Percentiles rank a stretch among this genome's conserved stretches.
phyloP scores from a whole-genome alignment of 2,797 vertebrate species.

The Notamacropus eugenii region DNA sequence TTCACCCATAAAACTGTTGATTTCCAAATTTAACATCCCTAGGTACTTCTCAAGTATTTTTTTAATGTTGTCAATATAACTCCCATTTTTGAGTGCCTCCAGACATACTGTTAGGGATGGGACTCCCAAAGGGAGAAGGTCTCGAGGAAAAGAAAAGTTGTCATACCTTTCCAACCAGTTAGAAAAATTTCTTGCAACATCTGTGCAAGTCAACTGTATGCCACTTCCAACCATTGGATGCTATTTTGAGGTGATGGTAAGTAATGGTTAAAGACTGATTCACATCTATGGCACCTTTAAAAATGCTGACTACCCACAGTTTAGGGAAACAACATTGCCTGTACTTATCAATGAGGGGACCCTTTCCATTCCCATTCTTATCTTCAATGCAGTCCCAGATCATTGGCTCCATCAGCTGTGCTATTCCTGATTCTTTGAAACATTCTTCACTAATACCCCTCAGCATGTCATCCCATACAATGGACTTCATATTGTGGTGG shows the following conservation, averaged over 20 bases:
- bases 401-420: conserved; percentile 93
- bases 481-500: conserved; percentile 87
- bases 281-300: conserved; percentile 94
- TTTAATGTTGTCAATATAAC: conserved; percentile 80
- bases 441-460: conserved; percentile 88
- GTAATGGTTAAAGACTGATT: conserved; percentile 89
- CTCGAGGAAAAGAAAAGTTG: no score
- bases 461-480: conserved; percentile 99
- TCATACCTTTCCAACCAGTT: conserved; percentile 96
- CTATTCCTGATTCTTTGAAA: conserved; percentile 89
- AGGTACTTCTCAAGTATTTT: conserved; percentile 80
- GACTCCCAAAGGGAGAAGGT: no score
- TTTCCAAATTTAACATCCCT: conserved; percentile 81
- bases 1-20: conserved; percentile 76
- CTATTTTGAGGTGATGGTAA: conserved; percentile 94
- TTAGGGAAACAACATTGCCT: conserved; percentile 87
- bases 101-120: no score
- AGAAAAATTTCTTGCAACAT: conserved; percentile 90
- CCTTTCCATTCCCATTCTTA: conserved; percentile 90
- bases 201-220: conserved; percentile 73
- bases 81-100: conserved; percentile 55
- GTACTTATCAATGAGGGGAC: conserved; percentile 92
- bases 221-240: conserved; percentile 92
- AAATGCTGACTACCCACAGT: conserved; percentile 95
- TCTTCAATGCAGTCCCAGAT: conserved; percentile 94